Evolutionary conservation across 2,797 vertebrate genomes (phyloP).

Genomic region (Selene dorsalis): DNA sequence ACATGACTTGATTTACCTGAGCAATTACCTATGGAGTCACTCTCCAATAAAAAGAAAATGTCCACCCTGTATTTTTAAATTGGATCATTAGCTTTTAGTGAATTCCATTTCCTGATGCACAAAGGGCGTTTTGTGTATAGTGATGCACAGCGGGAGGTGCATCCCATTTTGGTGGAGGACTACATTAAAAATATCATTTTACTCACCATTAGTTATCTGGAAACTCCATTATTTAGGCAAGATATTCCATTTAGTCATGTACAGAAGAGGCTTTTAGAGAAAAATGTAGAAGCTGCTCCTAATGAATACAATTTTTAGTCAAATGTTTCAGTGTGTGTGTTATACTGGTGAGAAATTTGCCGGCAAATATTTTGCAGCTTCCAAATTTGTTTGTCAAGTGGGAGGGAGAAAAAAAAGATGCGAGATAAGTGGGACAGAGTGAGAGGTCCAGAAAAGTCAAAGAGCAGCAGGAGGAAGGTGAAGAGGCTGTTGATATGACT

Average conservation of each 20-base stretch:
- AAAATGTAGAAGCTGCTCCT: background rate
- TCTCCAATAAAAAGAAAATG: background rate
- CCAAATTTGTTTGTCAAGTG: background rate
- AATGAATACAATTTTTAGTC: background rate
- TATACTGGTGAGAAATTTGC: background rate
- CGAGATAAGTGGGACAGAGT: background rate
- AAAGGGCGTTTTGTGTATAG: background rate
- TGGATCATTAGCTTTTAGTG: background rate
- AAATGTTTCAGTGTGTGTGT: background rate
- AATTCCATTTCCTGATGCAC: conserved; percentile 14
- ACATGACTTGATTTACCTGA: background rate
- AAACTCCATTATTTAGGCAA: conserved; percentile 31
- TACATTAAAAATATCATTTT: conserved; percentile 26
- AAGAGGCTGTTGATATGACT: background rate
- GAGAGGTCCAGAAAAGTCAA: background rate
- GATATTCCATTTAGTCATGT: conserved; percentile 11
- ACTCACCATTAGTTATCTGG: conserved; percentile 26
- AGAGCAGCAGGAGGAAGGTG: background rate
- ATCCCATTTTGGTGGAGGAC: conserved; percentile 15
- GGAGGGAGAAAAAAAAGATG: background rate
- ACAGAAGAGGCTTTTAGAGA: conserved; percentile 12
- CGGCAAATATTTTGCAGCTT: background rate
- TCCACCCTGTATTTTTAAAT: background rate
- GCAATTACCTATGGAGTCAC: background rate
- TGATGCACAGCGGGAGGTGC: conserved; percentile 2